Evolutionary conservation across 2,113 vertebrate genomes (phyloP), one percentile per base, ranked within the genome.

Genomic region (Leptobrachium ailaonicum): DNA sequence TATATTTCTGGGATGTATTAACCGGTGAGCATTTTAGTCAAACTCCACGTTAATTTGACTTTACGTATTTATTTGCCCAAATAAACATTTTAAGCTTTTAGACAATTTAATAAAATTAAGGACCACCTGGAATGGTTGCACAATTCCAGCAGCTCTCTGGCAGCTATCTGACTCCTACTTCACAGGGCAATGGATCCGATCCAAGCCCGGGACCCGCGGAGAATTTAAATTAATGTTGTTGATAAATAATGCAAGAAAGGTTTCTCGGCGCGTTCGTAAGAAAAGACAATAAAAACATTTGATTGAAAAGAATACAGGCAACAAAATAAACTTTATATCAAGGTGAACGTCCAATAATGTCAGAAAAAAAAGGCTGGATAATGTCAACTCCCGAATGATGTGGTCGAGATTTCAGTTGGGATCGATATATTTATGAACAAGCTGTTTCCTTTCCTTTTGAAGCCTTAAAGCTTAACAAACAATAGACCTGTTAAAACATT

Each of bases 151-250:
- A 68, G 58, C 47, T 68, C 73, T 67, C 71, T 68, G 78, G 64
- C 78, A 66, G 50, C 66, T 44, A 58, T 58, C 62, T 72, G 71
- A 71, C 71, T 45, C 41, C 20, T 12, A 68, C 50, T 54, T 68
- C 50, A 45, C 71, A 73, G 13, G 3, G 64, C 40, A 32, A 66
- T 80, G 78, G 50, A 58, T 47, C 47, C 3, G 45, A 9, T 74
- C 78, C 71, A 80, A 68, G 64, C 71, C 60, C 14, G 1, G 9
- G 45, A 74, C 71, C 78, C 45, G 41, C 41, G 58, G 78, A 74
- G 78, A 74, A 80, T 80, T 60, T 74, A 80, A 80, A 74, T 56
- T 67, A 80, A 73, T 80, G 71, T 68, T 80, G 71, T 74, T 74
- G 66, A 74, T 80, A 80, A 74, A 80, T 73, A 80, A 80, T 73